Conservation (phyloP, 2,888 invertebrate species). For the Lithophane leautieri region DNA sequence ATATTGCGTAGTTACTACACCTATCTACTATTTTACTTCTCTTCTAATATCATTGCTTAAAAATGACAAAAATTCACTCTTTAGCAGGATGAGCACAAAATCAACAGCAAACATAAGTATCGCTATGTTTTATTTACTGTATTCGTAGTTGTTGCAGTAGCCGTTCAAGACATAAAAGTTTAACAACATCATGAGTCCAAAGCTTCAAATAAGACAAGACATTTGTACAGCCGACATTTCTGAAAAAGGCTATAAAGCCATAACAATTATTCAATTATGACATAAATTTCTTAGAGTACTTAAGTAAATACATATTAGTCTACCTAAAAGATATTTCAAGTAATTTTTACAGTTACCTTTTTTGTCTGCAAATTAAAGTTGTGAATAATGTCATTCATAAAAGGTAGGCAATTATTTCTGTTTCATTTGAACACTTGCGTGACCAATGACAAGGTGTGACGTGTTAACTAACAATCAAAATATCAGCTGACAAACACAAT, state of each 20-base stretch:
- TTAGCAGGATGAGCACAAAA: background rate
- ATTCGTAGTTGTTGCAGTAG: background rate
- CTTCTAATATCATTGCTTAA: background rate
- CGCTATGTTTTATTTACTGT: background rate
- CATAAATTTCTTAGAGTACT: constrained; percentile 17
- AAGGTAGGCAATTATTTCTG: constrained; percentile 29
- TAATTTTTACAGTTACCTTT: constrained; percentile 1
- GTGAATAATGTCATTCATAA: constrained; percentile 31
- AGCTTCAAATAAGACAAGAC: background rate
- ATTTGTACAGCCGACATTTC: background rate
- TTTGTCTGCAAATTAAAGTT: constrained; percentile 9
- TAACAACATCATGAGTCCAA: background rate
- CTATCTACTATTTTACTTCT: background rate
- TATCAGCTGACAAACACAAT: constrained; percentile 15
- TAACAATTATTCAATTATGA: constrained; percentile 40
- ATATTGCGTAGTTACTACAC: background rate
- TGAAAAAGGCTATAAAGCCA: constrained; percentile 14
- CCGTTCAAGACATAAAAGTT: background rate
- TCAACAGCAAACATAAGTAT: background rate
- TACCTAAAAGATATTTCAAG: background rate
- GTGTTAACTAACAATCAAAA: constrained; percentile 25
- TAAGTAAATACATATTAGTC: constrained; percentile 2
- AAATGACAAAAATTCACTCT: background rate
- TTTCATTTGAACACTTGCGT: constrained; percentile 45
- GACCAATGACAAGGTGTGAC: constrained; percentile 34